Conservation (phyloP, 2,797 vertebrate genomes). For the Eleutherodactylus coqui region DNA sequence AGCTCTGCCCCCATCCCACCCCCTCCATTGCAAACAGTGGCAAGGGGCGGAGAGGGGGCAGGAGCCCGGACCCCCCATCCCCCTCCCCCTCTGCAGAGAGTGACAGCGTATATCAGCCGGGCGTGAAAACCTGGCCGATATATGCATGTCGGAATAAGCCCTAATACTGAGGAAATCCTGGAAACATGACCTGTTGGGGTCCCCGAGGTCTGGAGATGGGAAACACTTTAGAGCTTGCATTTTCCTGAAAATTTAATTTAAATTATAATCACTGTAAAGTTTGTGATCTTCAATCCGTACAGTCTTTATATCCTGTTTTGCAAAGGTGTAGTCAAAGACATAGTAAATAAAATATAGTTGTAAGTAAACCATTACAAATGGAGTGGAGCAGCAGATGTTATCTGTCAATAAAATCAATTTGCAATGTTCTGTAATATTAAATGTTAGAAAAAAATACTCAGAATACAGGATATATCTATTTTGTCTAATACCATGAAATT, state of each 20-base stretch:
- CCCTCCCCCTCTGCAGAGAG: no score
- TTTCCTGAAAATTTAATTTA: neutral
- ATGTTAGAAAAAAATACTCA: neutral
- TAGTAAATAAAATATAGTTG: neutral
- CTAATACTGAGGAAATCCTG: no score
- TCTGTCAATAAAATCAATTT: conserved; percentile 23
- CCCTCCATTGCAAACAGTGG: no score
- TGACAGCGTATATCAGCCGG: no score
- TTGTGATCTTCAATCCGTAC: neutral
- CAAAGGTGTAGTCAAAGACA: neutral
- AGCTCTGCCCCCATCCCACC: no score
- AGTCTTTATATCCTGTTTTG: neutral
- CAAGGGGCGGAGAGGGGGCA: no score
- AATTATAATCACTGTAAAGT: neutral
- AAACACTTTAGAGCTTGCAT: no score
- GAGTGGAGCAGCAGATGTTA: conserved; percentile 26
- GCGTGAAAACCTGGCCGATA: no score
- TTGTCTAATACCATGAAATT: conserved; percentile 29
- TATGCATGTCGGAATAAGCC: no score
- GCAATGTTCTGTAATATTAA: conserved; percentile 25
- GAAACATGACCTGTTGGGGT: no score
- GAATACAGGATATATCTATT: neutral
- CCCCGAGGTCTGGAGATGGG: no score
- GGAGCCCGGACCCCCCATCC: no score
- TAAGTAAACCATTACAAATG: neutral